phyloP scores from a whole-genome alignment of 1,140 invertebrate genomes.

The Drosophila nannoptera region DNA sequence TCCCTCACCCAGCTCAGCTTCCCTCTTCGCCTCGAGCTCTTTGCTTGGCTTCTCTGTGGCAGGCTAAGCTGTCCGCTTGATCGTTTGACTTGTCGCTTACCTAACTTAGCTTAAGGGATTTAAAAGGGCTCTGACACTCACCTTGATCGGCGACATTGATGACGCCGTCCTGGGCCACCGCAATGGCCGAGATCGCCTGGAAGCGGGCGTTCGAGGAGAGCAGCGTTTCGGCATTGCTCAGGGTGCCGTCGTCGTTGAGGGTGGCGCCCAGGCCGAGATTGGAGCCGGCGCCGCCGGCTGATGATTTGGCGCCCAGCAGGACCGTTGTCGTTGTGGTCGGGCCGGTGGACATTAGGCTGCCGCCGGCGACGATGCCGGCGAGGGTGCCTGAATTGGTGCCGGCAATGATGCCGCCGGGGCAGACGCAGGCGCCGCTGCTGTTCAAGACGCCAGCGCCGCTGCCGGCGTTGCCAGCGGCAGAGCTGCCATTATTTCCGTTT shows the following conservation, averaged over 20 bases:
- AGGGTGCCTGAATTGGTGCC: conserved; percentile 51
- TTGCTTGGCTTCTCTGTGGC: no score
- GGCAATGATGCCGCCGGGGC: conserved; percentile 32
- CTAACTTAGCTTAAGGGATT: neutral
- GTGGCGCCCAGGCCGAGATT: conserved; percentile 61
- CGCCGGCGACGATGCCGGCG: conserved; percentile 67
- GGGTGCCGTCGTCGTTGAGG: conserved; percentile 82
- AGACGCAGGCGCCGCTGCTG: conserved; percentile 45
- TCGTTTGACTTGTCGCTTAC: neutral
- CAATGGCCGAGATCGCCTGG: conserved; percentile 93
- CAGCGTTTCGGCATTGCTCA: conserved; percentile 88
- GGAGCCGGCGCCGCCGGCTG: conserved; percentile 48
- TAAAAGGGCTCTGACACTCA: conserved; percentile 64
- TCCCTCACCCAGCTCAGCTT: no score
- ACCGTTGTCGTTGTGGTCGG: conserved; percentile 77
- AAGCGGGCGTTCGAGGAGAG: conserved; percentile 94
- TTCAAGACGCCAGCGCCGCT: conserved; percentile 27
- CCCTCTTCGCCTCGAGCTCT: no score
- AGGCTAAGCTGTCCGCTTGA: no score
- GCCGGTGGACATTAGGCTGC: conserved; percentile 76
- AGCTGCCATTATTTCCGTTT: conserved; percentile 67
- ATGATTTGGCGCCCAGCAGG: conserved; percentile 70
- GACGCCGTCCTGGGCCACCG: conserved; percentile 95
- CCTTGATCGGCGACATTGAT: conserved; percentile 97
- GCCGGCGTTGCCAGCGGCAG: conserved; percentile 36